Evolutionary conservation across 2,888 invertebrate species (phyloP), one percentile per base, ranked within the genome.

Genomic region (Pseudolycoriella hygida): DNA sequence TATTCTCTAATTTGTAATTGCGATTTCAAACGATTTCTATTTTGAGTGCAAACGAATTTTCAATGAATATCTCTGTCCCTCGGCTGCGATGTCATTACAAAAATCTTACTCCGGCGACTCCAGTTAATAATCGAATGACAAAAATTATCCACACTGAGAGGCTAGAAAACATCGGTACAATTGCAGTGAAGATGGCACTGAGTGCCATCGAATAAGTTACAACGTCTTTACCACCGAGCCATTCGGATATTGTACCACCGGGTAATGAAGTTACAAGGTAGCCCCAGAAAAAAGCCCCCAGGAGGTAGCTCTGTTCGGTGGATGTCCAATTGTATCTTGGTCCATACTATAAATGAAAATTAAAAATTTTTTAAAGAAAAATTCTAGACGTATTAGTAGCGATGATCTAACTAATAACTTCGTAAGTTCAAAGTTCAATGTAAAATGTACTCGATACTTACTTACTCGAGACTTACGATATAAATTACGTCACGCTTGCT

Each of bases 211-310:
- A 66, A 32, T 69, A 62, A 0, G 76, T 70, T 1, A 78, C 70
- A 19, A 76, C 72, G 50, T 70, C 68, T 31, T 73, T 67, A 1
- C 78, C 79, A 60, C 78, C 71, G 44, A 67, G 73, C 47, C 71
- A 66, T 58, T 80, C 80, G 0, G 79, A 75, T n/a, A 77, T 57
- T 55, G 74, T 70, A 3, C 80, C 80, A 1, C 73, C 80, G 0
- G 74, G 68, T 47, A 80, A 58, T 6, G 77, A 77, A 25, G 77
- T 76, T 20, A 77, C 53, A 14, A 76, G 72, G 51, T 79, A 80
- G 30, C 78, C 77, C 73, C 78, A 80, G 56, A 79, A 80, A 53
- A 76, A 80, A 0, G 77, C 68, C 1, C 78, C 78, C 19, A 80
- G 59, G 10, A 80, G 70, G 30, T 73, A 56, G 1, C 76, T 77